Evolutionary conservation across 2,113 vertebrate species (phyloP).

Genomic region (Neolamprologus sp.): DNA sequence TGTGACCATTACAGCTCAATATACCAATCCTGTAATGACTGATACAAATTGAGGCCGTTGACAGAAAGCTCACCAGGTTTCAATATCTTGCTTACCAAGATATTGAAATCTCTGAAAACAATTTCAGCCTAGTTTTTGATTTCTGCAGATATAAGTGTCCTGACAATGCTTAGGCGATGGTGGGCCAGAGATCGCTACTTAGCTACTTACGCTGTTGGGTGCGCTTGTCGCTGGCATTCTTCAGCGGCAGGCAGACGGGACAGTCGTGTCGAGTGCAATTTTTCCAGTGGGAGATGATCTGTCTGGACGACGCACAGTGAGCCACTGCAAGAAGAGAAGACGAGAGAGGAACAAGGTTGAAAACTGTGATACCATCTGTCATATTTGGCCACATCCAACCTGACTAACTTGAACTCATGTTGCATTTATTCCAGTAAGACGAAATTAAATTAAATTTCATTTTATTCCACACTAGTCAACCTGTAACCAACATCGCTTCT

Average conservation of each 20-base stretch:
- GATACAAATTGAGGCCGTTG: neutral
- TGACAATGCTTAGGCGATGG: neutral
- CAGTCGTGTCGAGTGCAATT: slow-evolving; percentile 76
- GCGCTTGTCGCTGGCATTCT: slow-evolving; percentile 75
- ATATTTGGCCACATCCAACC: neutral
- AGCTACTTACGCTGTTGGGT: slow-evolving; percentile 71
- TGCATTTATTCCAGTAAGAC: neutral
- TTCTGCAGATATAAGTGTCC: neutral
- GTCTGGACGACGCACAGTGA: slow-evolving; percentile 97
- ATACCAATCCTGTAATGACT: neutral
- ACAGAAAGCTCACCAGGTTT: neutral
- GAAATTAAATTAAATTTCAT: neutral
- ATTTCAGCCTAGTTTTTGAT: neutral
- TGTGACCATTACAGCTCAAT: neutral
- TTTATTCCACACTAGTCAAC: neutral
- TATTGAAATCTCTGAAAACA: neutral
- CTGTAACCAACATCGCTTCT: neutral
- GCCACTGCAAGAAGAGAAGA: slow-evolving; percentile 77
- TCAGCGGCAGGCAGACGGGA: slow-evolving; percentile 73
- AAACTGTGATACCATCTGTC: neutral
- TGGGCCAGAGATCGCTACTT: slow-evolving; percentile 7
- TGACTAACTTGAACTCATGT: neutral
- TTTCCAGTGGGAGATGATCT: slow-evolving; percentile 96
- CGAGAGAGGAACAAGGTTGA: neutral
- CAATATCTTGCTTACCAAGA: neutral